phyloP scores from a whole-genome alignment of 2,888 invertebrate genomes.

The Cheilosia scutellata region DNA sequence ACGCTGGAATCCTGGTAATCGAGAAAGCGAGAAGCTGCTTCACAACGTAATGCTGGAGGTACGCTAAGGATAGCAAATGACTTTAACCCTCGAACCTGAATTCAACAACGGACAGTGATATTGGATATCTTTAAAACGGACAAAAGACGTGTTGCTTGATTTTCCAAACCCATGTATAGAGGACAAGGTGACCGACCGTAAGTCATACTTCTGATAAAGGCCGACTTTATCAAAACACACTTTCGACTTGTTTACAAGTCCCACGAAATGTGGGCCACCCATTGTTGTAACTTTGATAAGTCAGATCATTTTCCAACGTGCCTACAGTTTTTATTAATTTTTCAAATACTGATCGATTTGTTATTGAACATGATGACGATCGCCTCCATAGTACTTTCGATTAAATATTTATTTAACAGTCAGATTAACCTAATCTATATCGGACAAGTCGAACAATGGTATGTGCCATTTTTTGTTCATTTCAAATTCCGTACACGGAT shows the following conservation, averaged over 20 bases:
- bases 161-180: background rate
- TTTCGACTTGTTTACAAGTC: background rate
- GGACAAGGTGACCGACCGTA: background rate
- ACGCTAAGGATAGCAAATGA: too few species aligned
- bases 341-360: constrained; percentile 1
- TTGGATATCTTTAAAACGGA: too few species aligned
- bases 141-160: too few species aligned
- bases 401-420: constrained; percentile 34
- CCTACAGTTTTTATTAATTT: background rate
- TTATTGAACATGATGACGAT: background rate
- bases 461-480: constrained; percentile 3
- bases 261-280: background rate
- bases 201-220: too few species aligned
- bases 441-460: constrained; percentile 36
- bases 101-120: too few species aligned
- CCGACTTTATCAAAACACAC: background rate
- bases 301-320: background rate
- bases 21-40: too few species aligned
- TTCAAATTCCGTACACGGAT: constrained; percentile 40
- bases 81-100: too few species aligned
- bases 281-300: background rate
- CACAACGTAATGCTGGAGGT: too few species aligned
- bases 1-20: too few species aligned
- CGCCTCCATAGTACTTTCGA: background rate
- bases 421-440: constrained; percentile 69